Conservation (phyloP, 2,797 vertebrate genomes). For the Cyclura pinguis region DNA sequence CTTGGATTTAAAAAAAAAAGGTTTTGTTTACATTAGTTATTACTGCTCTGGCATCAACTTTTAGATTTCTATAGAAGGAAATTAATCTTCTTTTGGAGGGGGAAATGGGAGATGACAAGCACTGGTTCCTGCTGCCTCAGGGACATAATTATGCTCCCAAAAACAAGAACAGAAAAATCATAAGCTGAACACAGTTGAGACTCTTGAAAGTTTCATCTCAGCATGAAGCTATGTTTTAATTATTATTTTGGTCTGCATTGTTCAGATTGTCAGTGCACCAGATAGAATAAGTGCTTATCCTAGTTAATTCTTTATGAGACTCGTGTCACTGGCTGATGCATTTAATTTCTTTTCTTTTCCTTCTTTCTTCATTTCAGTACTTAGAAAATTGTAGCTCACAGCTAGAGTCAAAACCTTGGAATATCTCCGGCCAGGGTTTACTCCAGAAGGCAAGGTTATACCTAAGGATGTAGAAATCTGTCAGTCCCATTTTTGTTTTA, state of each 20-base stretch:
- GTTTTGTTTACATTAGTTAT: constrained; percentile 71
- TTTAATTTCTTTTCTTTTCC: constrained; percentile 70
- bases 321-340: constrained; percentile 69
- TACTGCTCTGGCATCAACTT: constrained; percentile 71
- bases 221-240: constrained; percentile 78
- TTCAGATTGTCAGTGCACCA: constrained; percentile 64
- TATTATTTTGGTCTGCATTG: constrained; percentile 76
- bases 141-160: constrained; percentile 73
- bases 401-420: constrained; percentile 46
- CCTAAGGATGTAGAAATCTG: not conserved
- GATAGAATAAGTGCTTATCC: constrained; percentile 72
- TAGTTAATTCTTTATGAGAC: constrained; percentile 77
- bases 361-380: constrained; percentile 48
- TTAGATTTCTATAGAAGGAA: constrained; percentile 72
- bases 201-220: constrained; percentile 78
- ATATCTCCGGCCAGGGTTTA: constrained; percentile 16
- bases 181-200: constrained; percentile 72
- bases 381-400: constrained; percentile 51
- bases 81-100: constrained; percentile 60
- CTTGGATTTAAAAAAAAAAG: constrained; percentile 64
- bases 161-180: constrained; percentile 72
- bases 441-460: not conserved
- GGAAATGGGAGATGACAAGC: constrained; percentile 70
- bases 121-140: constrained; percentile 72
- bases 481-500: not conserved